phyloP scores from a whole-genome alignment of 2,113 vertebrate genomes.

The Hippocampus barbouri region DNA sequence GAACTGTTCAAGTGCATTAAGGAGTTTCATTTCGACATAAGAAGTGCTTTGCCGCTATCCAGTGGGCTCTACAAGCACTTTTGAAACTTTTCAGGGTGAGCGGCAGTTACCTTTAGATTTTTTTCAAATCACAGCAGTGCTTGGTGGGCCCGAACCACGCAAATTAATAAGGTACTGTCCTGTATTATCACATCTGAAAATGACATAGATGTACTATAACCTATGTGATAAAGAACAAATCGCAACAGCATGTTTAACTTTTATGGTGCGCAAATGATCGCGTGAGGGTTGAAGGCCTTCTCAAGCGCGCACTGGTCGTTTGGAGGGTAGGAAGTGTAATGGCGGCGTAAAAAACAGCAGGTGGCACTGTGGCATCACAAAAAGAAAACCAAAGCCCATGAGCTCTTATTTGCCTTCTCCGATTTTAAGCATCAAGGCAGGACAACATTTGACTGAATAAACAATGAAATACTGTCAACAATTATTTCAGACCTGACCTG shows the following conservation, averaged over 20 bases:
- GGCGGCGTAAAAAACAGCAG: constrained; percentile 36
- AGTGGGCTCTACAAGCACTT: not conserved
- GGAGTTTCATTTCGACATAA: not conserved
- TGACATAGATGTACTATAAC: not conserved
- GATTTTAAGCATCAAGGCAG: not conserved
- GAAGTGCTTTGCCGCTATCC: not conserved
- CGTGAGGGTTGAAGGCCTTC: not conserved
- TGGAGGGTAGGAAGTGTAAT: not conserved
- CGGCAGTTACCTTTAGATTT: not conserved
- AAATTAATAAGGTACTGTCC: no score
- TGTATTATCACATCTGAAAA: not conserved
- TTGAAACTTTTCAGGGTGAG: no score
- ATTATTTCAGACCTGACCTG: not conserved
- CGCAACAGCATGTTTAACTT: not conserved
- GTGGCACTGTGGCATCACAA: constrained; percentile 34
- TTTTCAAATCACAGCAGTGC: not conserved
- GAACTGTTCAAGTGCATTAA: not conserved
- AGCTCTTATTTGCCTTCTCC: not conserved
- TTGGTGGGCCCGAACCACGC: no score
- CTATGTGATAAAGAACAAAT: not conserved
- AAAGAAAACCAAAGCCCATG: not conserved
- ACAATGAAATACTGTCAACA: not conserved
- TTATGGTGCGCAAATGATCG: not conserved
- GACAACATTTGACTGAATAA: not conserved
- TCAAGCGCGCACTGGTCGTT: not conserved